Evolutionary conservation across 92 coral and sea anemone genomes (phyloP), one percentile per base, ranked within the genome.

Genomic region (Porites evermanni): DNA sequence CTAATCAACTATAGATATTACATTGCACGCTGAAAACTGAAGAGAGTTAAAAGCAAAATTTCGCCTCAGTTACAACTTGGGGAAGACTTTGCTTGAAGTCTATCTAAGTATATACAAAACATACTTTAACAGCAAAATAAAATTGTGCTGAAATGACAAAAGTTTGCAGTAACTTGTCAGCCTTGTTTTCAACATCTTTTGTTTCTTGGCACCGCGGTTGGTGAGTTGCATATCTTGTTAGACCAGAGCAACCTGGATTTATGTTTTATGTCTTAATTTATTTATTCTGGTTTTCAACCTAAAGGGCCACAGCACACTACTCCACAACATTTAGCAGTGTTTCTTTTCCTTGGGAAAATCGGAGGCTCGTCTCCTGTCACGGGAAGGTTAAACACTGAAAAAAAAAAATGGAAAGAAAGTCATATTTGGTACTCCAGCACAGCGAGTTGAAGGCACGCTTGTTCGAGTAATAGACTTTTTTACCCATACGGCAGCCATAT

Each of bases 221-320:
- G 4, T 56, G 13, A 56, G 13, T 56, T 56, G 16, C 61, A 14
- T 56, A 9, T 56, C 61, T 14, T 0, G 12, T 56, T 56, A 56
- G 61, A 4, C 61, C 4, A 56, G 61, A 14, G 50, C 59, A 67
- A 4, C 51, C 14, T 61, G 17, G 8, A 1, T 64, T 21, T 51
- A 21, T 4, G 4, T 38, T 38, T 38, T 4, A 38, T 0, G 47
- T 38, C 6, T 38, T 4, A 38, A 38, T 38, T 38, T 38, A 38
- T 38, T 38, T 38, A 38, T 38, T 0, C 47, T 68, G 76, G 16
- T n/a, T 53, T 32, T 93, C 85, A 95, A 52, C 99, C 99, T 80
- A 97, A 73, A 8, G 99, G 99, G 11, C 99, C 99, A 85, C 98
- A 90, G 78, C 97, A 95, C 17, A 95, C 91, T 64, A 97, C 77